Evolutionary conservation across 30 jellyfish, hydroid and myxozoan genomes (phyloP), one percentile per base, ranked within the genome.

Genomic region (Turritopsis dohrnii): DNA sequence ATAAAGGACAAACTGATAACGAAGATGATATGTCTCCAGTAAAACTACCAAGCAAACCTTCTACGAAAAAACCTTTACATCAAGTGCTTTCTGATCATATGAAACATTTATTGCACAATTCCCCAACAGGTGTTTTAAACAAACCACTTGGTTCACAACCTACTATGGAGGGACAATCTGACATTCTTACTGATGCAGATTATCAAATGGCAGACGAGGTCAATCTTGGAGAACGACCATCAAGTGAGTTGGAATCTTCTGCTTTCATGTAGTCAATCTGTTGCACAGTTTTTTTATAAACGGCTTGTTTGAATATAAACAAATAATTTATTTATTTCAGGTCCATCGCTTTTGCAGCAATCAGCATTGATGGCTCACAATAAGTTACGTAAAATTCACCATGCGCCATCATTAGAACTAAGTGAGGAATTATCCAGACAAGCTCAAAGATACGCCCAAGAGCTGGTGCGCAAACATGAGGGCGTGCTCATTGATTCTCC

Each of bases 361-460:
- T 79, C 95, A 52, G 95, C 96, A 0, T 69, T 92, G 82, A 88
- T 88, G 94, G 88, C 96, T 84, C 95, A 87, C 66, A 93, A 93
- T 86, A 79, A 80, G 60, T 77, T 84, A 21, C 95, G 98, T 7
- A 79, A 88, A 29, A 75, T 88, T 66, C 98, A 93, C 29, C 80
- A 21, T 66, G 92, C 96, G 3, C 90, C 84, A 21, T 52, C 90
- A 16, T 54, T 93, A 71, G 52, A 76, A 66, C 73, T 93, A 53
- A 88, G 87, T 76, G 94, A 88, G 29, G 27, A 90, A 8, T 88
- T 93, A 0, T 79, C 93, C 21, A 85, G 76, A 31, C 89, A 86
- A 65, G 98, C 98, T 54, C 93, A 88, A 24, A 86, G 85, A 29
- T 93, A 88, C 80, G 98, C 98, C 54, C 73, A 74, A 69, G 94